A percentile compares a stretch with the other conserved stretches of the same genome.
Conservation (phyloP, 1,140 invertebrate genomes). For the Hylyphantes graminicola region DNA sequence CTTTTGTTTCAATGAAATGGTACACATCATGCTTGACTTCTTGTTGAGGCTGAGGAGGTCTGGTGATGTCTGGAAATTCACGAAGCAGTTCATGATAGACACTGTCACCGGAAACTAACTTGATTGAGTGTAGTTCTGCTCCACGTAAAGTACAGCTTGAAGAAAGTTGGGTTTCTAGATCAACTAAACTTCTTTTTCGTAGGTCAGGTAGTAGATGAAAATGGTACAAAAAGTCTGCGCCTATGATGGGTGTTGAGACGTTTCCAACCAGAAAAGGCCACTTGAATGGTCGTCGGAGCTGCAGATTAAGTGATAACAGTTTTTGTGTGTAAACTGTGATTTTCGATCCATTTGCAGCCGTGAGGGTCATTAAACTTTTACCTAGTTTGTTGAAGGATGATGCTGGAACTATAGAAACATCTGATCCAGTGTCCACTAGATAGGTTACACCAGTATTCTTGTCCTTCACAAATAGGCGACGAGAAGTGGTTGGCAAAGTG, state of each 20-base stretch:
- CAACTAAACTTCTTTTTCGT: not conserved
- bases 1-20: slow-evolving; percentile 56
- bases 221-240: slow-evolving; percentile 49
- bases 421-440: slow-evolving; percentile 20
- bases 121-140: slow-evolving; percentile 5
- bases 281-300: slow-evolving; percentile 23
- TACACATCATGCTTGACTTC: slow-evolving; percentile 24
- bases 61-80: slow-evolving; percentile 55
- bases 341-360: slow-evolving; percentile 34
- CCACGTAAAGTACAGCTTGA: not conserved
- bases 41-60: slow-evolving; percentile 61
- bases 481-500: not conserved
- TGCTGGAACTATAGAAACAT: slow-evolving; percentile 13
- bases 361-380: not conserved
- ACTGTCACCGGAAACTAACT: not conserved
- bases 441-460: slow-evolving; percentile 1
- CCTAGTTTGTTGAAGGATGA: not conserved
- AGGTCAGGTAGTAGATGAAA: slow-evolving; percentile 39
- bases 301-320: slow-evolving; percentile 30
- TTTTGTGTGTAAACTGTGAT: slow-evolving; percentile 45
- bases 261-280: slow-evolving; percentile 47
- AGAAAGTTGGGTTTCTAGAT: slow-evolving; percentile 8
- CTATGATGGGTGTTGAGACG: slow-evolving; percentile 5
- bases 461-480: slow-evolving; percentile 47
- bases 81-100: slow-evolving; percentile 36